phyloP scores from a whole-genome alignment of 2,113 vertebrate species.

The Accipiter cooperii region DNA sequence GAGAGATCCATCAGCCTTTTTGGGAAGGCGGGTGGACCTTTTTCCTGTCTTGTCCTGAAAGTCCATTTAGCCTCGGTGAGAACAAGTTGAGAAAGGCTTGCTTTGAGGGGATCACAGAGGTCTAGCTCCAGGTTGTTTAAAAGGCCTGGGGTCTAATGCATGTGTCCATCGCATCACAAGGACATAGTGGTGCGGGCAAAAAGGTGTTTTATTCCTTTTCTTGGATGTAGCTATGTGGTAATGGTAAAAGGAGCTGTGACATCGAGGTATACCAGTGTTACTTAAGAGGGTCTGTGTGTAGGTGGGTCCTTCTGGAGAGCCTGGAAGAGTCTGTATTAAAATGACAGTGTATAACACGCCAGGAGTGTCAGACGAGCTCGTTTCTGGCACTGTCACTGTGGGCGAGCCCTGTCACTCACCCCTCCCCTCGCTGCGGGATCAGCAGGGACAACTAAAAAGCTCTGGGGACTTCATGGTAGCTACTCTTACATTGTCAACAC shows the following conservation, averaged over 20 bases:
- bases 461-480: constrained; percentile 60
- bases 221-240: neutral
- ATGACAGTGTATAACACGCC: neutral
- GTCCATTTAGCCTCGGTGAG: neutral
- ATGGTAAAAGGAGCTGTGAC: neutral
- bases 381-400: neutral
- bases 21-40: neutral
- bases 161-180: neutral
- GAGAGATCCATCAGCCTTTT: neutral
- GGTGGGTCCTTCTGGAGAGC: neutral
- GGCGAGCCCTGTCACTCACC: neutral
- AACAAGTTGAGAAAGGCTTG: neutral
- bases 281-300: neutral
- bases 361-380: neutral
- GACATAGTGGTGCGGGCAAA: neutral
- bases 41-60: neutral
- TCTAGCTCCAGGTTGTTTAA: neutral
- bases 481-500: constrained; percentile 64
- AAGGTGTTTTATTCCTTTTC: neutral
- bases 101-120: neutral
- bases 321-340: neutral
- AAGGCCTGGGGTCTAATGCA: neutral
- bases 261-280: neutral
- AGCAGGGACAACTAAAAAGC: constrained; percentile 49
- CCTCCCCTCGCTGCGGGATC: constrained; percentile 1